Base-by-base conservation (phyloP, 2,797 vertebrate genomes). In the Pangasius macronema region DNA sequence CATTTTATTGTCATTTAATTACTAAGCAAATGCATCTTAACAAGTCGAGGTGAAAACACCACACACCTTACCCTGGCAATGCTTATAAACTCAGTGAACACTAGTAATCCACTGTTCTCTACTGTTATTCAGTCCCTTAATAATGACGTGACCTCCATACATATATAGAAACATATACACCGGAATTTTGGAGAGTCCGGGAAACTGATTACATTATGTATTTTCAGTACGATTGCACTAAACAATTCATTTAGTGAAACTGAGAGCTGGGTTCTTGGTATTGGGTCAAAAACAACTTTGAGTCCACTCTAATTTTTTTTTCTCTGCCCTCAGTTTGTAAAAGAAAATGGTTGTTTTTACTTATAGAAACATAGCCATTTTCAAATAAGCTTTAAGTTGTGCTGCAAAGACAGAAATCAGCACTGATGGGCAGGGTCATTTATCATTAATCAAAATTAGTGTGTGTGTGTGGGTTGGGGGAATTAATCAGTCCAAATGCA, bases 161-260 rank as follows among this genome's bases (percentile, higher is more conserved):
- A n/a, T n/a, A n/a, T n/a, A n/a, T n/a, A n/a, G n/a, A n/a, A n/a
- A n/a, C n/a, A n/a, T n/a, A n/a, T n/a, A n/a, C n/a, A n/a, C n/a
- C n/a, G n/a, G n/a, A n/a, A n/a, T n/a, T n/a, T n/a, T n/a, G n/a
- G n/a, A n/a, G n/a, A n/a, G n/a, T n/a, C n/a, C n/a, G n/a, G n/a
- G n/a, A n/a, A n/a, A n/a, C n/a, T n/a, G n/a, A n/a, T n/a, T n/a
- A n/a, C n/a, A n/a, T n/a, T n/a, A n/a, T n/a, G n/a, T n/a, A n/a
- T 49, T 30, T 16, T 77, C 8, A 6, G 33, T 55, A 33, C 76
- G 42, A 57, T 88, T 88, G 72, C 87, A 88, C 85, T 88, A 79
- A 82, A 88, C 22, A 42, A 16, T 57, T 86, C 33, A 85, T 77
- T 51, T 4, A 70, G 63, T 88, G 39, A 16, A 86, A 42, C 75